Evolutionary conservation across 2,113 vertebrate genomes (phyloP).

Genomic region (Psophia crepitans): DNA sequence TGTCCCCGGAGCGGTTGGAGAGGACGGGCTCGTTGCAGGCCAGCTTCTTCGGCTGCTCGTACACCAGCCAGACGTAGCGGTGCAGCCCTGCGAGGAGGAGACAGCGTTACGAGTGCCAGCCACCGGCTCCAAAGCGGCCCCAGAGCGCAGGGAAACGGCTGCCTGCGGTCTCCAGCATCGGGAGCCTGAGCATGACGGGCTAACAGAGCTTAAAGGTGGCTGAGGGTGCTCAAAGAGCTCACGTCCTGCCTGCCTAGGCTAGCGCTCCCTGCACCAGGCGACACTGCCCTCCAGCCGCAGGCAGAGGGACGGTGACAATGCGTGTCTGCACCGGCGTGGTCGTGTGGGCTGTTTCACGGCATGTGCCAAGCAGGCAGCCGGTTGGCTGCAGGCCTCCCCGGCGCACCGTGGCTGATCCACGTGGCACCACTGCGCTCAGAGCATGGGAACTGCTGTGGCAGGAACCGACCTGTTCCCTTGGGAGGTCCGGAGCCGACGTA

Average conservation of each 20-base stretch:
- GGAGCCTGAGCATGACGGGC: background rate
- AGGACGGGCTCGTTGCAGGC: slow-evolving; percentile 83
- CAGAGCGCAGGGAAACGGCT: fast-evolving
- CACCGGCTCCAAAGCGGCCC: fast-evolving
- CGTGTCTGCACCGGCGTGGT: fast-evolving
- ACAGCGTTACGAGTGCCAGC: fast-evolving
- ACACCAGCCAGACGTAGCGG: slow-evolving; percentile 95
- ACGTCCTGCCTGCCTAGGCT: too few species aligned
- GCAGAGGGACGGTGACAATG: fast-evolving
- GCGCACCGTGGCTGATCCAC: fast-evolving
- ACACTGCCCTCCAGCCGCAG: too few species aligned
- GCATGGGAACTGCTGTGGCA: fast-evolving
- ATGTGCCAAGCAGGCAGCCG: background rate
- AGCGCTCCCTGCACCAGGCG: background rate
- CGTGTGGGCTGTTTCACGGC: too few species aligned
- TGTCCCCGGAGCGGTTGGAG: slow-evolving; percentile 86
- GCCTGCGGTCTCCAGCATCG: fast-evolving
- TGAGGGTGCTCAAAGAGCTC: fast-evolving
- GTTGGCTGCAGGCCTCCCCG: background rate
- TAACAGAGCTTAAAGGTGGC: background rate
- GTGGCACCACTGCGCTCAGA: fast-evolving
- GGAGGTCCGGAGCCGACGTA: slow-evolving; percentile 92
- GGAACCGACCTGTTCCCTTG: slow-evolving; percentile 85
- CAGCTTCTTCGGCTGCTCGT: slow-evolving; percentile 81
- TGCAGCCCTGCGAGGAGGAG: slow-evolving; percentile 82